Base-by-base conservation (phyloP, 1,140 invertebrate species). In the Brachystomella parvula region DNA sequence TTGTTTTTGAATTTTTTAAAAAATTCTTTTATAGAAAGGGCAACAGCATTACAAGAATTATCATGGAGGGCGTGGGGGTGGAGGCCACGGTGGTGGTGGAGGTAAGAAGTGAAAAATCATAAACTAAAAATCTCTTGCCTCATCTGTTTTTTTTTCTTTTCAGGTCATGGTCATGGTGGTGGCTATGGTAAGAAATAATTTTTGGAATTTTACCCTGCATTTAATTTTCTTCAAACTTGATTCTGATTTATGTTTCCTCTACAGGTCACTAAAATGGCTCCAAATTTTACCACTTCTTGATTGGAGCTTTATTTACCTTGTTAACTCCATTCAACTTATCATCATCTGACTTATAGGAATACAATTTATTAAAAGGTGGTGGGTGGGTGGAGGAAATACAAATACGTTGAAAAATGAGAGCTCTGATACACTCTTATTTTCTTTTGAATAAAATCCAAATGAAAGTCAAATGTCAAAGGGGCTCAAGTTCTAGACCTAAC, bases 141-240 rank as follows among this genome's bases (percentile, higher is more conserved):
- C 64, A 70, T 65, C 64, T 60, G 61, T 63, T 66, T 70, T 70
- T 67, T 67, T 68, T 64, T 64, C 47, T 44, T 53, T 66, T 61
- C 62, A 65, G 68, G 68, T 66, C 68, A 70, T 60, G 64, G 64
- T 49, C 24, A 63, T 44, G 17, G 15, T 60, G 15, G 17, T 57
- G 53, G 53, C n/a, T 44, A 44, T 44, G 39, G 39, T 44, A n/a
- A 44, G 39, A 44, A 44, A 44, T 44, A 9, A 44, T 44, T 44
- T n/a, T n/a, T 44, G 9, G 49, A 17, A 26, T 56, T 56, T 6
- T 24, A 17, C 6, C 49, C 24, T 6, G 24, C 49, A 56, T 21
- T 24, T 19, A 9, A 12, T 17, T 24, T 56, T 12, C 3, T 12
- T 17, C n/a, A n/a, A n/a, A n/a, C n/a, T n/a, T n/a, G n/a, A n/a